Evolutionary conservation across 2,113 vertebrate species (phyloP), one percentile per base, ranked within the genome.

Genomic region (Engraulis encrasicolus): DNA sequence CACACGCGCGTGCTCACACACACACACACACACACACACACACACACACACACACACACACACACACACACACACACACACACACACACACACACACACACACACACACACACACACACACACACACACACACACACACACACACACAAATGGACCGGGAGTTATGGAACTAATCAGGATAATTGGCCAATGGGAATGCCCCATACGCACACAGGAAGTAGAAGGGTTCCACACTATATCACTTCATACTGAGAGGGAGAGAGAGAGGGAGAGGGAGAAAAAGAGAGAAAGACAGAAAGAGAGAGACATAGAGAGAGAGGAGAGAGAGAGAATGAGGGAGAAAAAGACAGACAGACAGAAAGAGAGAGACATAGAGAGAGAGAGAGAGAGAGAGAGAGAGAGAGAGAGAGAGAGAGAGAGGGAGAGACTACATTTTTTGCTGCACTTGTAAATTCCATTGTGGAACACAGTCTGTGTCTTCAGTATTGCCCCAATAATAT

Each of bases 121-220:
- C n/a, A n/a, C n/a, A n/a, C n/a, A n/a, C n/a, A n/a, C n/a, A n/a
- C n/a, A n/a, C n/a, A n/a, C n/a, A n/a, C n/a, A n/a, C n/a, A 79
- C 54, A 61, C n/a, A n/a, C n/a, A n/a, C n/a, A n/a, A n/a, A n/a
- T n/a, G n/a, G n/a, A n/a, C n/a, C n/a, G 23, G 58, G 58, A 66
- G 58, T 66, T 66, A 66, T 66, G 58, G 58, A n/a, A 31, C 58
- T 66, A 66, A 66, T 66, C 58, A 66, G 31, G 58, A 66, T 66
- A 66, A 66, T 66, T 66, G 58, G 58, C 58, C 1, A 66, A 27
- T 31, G 58, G 58, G 58, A 66, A 66, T 11, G 12, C 27, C 31
- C 31, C 27, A 66, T 66, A 66, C 27, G 58, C n/a, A 27, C n/a
- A 27, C 27, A 66, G 58, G 58, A 66, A 31, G 23, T 31, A 12